A percentile compares a stretch with the other conserved stretches of the same genome.
phyloP scores from a whole-genome alignment of 2,113 vertebrate genomes.

The Chionis minor region DNA sequence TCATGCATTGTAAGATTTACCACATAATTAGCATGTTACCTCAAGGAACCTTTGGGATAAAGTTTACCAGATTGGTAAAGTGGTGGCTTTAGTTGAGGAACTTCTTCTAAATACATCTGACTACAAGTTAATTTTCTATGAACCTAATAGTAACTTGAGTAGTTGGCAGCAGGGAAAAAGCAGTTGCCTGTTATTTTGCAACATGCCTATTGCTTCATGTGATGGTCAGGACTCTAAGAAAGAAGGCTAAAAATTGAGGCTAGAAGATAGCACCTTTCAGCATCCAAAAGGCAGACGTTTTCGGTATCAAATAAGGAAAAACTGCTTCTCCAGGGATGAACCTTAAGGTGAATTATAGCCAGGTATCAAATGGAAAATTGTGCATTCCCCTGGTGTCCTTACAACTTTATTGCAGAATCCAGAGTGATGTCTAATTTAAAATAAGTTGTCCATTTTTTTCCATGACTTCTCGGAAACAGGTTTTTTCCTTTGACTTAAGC shows the following conservation, averaged over 20 bases:
- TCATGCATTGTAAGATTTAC: not conserved
- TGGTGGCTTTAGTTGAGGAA: not conserved
- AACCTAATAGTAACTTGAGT: not conserved
- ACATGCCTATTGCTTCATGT: not conserved
- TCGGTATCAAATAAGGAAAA: not conserved
- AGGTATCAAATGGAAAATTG: not conserved
- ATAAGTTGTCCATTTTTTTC: not conserved
- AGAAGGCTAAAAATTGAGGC: not conserved
- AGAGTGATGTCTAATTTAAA: not conserved
- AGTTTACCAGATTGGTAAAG: not conserved
- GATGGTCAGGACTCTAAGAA: not conserved
- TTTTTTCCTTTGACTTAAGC: not conserved
- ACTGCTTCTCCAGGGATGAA: not conserved
- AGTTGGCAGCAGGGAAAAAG: not conserved
- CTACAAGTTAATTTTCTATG: not conserved
- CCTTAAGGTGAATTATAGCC: not conserved
- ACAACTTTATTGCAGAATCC: conserved; percentile 16
- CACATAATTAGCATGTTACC: not conserved
- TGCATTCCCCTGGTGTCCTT: not conserved
- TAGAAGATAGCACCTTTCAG: not conserved
- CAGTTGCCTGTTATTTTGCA: not conserved
- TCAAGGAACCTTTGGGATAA: not conserved
- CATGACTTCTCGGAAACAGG: not conserved
- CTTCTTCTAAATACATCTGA: not conserved
- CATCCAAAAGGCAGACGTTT: not conserved